Conservation (phyloP, 2,113 vertebrate genomes). For the Desmodus rotundus region DNA sequence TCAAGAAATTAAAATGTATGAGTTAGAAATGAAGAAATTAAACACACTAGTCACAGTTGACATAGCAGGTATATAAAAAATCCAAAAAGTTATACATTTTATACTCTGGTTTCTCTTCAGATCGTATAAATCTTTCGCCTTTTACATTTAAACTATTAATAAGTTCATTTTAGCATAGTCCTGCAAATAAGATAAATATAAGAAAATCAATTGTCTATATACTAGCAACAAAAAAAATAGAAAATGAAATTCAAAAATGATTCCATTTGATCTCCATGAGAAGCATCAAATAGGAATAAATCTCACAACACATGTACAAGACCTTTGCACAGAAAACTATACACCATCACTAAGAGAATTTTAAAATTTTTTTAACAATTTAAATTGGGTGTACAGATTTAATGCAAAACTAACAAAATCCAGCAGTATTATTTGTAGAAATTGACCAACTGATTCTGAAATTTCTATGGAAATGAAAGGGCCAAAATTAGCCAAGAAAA, state of each 20-base stretch:
- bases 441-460: not conserved
- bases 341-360: not conserved
- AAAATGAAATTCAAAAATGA: not conserved
- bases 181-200: not conserved
- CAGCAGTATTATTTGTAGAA: not conserved
- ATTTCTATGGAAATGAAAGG: not conserved
- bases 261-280: not conserved
- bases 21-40: not conserved
- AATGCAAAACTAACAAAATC: not conserved
- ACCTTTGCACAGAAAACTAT: not conserved
- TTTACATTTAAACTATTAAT: not conserved
- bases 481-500: not conserved
- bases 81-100: not conserved
- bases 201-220: not conserved
- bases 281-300: not conserved
- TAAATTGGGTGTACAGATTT: not conserved
- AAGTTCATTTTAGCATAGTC: not conserved
- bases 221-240: not conserved
- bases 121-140: too few species aligned
- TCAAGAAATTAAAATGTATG: not conserved
- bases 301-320: not conserved
- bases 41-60: not conserved
- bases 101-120: too few species aligned
- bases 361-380: too few species aligned
- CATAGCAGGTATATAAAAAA: not conserved